Evolutionary conservation across 2,797 vertebrate genomes (phyloP), one percentile per base, ranked within the genome.

Genomic region (Anas flavirostris): DNA sequence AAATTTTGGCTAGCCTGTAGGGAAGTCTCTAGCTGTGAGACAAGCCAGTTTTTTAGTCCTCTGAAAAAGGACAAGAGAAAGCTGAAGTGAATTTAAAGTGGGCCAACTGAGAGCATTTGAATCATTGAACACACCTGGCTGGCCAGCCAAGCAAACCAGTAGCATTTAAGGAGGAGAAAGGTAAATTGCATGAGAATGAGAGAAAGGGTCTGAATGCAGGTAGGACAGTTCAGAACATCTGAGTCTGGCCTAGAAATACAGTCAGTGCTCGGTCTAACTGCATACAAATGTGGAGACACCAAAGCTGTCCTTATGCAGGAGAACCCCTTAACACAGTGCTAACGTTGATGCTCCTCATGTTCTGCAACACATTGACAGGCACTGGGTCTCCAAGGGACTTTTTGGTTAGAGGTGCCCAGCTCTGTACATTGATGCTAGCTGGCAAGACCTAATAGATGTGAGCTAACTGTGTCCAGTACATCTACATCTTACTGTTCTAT

Each of bases 251-350:
- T 64, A 80, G 43, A 88, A 92, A 70, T 10, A 59, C 5, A 56
- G 23, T 18, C 64, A 56, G 18, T 22, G 6, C 26, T 67, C 26
- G 68, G 19, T 64, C 75, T 78, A 88, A 68, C 12, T 18, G 25
- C 13, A 28, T 10, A 23, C 13, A 17, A 90, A 88, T 7, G 15
- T 37, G 53, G 44, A 86, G 33, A 68, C 7, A 86, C 4, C 28
- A 90, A 81, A 91, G 73, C 5, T 50, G 31, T 37, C 29, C 41
- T 88, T 35, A 67, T 43, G 39, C 46, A 46, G 62, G 18, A 53
- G 31, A 12, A 81, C 14, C 33, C 12, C 1, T 0, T 33, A 75
- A 91, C 9, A 56, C 39, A 48, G 18, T 0, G 4, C 2, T 72
- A n/a, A 59, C 25, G 23, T 0, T 43, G 37, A 66, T 29, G 33